phyloP scores from a whole-genome alignment of 2,888 invertebrate genomes.

The Mythimna albipuncta region DNA sequence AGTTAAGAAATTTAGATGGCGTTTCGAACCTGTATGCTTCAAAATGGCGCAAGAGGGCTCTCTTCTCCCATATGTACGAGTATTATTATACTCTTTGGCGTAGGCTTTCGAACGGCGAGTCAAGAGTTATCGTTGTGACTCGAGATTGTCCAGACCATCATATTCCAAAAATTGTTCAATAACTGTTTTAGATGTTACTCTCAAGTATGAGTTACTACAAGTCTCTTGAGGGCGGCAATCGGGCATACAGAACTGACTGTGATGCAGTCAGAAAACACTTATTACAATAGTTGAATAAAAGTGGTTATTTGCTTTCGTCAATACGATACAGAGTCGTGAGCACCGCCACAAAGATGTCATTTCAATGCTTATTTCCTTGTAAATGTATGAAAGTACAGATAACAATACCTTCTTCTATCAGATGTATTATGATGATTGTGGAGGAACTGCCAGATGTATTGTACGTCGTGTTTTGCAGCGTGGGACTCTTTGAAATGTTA shows the following conservation, averaged over 20 bases:
- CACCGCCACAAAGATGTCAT: not conserved
- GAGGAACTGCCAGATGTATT: not conserved
- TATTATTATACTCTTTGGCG: no score
- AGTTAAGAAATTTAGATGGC: no score
- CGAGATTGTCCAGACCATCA: no score
- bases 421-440: not conserved
- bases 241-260: not conserved
- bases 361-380: constrained; percentile 1
- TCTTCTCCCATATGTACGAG: no score
- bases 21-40: no score
- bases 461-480: not conserved
- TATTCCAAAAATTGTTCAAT: no score
- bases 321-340: constrained; percentile 7
- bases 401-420: constrained; percentile 6
- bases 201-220: not conserved
- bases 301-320: not conserved
- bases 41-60: no score
- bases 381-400: not conserved
- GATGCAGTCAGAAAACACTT: not conserved
- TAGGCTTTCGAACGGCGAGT: no score
- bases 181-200: not conserved
- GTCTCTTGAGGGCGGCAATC: not conserved
- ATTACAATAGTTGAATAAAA: not conserved
- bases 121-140: no score
- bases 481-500: constrained; percentile 27